Evolutionary conservation across 2,113 vertebrate genomes (phyloP).

Genomic region (Ascaphus truei): DNA sequence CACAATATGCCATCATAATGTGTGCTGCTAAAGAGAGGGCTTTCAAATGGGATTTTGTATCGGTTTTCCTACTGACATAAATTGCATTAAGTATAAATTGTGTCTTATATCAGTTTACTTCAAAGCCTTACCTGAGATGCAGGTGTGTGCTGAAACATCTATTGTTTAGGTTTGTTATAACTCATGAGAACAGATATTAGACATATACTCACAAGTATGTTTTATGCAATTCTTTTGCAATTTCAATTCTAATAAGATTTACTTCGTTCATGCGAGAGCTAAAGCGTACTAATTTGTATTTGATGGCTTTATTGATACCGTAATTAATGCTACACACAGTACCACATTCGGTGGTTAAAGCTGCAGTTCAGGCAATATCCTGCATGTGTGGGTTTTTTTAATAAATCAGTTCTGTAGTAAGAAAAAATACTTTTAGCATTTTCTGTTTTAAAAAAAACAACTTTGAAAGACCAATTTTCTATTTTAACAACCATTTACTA

Average conservation of each 20-base stretch:
- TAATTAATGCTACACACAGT: too few species aligned
- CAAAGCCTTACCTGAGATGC: background rate
- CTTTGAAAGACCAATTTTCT: too few species aligned
- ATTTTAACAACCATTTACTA: too few species aligned
- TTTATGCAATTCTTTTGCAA: background rate
- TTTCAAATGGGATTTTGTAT: background rate
- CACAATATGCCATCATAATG: constrained; percentile 1
- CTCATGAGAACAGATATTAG: background rate
- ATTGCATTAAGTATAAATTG: constrained; percentile 24
- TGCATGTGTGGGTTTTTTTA: too few species aligned
- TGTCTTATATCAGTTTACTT: background rate
- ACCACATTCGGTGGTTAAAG: too few species aligned
- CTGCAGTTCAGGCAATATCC: too few species aligned
- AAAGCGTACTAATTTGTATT: too few species aligned
- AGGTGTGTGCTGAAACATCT: background rate
- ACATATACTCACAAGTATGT: background rate
- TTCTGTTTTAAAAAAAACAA: too few species aligned
- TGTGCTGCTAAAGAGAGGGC: background rate
- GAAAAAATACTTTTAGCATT: too few species aligned
- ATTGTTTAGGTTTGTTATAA: background rate
- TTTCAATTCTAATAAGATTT: background rate
- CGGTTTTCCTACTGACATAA: background rate
- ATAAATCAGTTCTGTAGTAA: too few species aligned
- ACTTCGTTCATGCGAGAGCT: too few species aligned
- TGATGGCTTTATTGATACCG: too few species aligned